These are phyloP conservation scores for Pollenia angustigena DNA, from an alignment of 2,888 invertebrate species.

Conservation along the genomic window DNA sequence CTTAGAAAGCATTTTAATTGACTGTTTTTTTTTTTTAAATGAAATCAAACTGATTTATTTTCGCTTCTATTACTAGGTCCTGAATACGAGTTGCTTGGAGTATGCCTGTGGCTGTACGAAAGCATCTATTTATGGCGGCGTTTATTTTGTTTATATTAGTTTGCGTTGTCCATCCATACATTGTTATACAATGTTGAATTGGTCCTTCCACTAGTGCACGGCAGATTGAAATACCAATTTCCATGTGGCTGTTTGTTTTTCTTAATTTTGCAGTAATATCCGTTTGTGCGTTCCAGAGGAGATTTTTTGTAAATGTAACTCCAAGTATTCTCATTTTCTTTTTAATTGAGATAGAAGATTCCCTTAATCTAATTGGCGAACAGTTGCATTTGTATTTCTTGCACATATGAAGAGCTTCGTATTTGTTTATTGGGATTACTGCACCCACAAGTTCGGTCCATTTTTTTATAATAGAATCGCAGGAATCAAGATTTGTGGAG, in stretches of 20 bases:
- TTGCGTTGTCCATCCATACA: conserved; percentile 44
- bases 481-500: not conserved
- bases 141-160: conserved; percentile 26
- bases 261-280: conserved; percentile 14
- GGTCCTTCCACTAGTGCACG: not conserved
- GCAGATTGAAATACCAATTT: conserved; percentile 23
- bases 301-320: conserved; percentile 46
- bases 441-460: conserved; percentile 3
- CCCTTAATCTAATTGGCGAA: conserved; percentile 4
- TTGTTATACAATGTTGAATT: conserved; percentile 30
- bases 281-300: conserved; percentile 50
- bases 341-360: not conserved
- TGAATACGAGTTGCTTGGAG: too few relatives aligned
- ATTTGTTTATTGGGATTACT: conserved; percentile 13
- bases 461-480: conserved; percentile 25
- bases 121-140: conserved; percentile 6
- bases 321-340: conserved; percentile 40
- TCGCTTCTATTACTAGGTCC: conserved; percentile 24
- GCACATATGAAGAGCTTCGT: conserved; percentile 31
- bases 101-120: too few relatives aligned
- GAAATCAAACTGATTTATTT: conserved; percentile 32
- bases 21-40: conserved; percentile 19
- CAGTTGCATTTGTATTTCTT: conserved; percentile 21
- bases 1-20: not conserved
- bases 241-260: conserved; percentile 35